A percentile compares a stretch with the other conserved stretches of the same genome.
These are phyloP conservation scores for Brachionus calyciflorus DNA, from an alignment of 1,140 invertebrate species.

Conservation along the genomic window DNA sequence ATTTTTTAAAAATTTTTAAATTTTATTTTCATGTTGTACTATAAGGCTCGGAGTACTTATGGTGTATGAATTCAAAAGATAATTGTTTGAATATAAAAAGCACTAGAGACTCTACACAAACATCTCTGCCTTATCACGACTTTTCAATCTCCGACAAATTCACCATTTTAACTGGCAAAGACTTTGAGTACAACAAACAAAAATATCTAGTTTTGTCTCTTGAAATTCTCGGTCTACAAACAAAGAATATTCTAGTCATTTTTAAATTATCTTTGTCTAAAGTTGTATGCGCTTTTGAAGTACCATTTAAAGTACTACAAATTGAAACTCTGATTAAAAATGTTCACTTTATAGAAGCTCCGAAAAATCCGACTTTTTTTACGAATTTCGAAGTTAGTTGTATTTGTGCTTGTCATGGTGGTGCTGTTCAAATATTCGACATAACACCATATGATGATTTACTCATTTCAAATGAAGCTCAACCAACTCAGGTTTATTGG, in stretches of 20 bases:
- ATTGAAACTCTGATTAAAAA: conserved; percentile 23
- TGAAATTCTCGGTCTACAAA: neutral
- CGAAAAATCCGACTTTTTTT: conserved; percentile 14
- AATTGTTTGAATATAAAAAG: conserved; percentile 17
- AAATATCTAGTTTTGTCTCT: conserved; percentile 1
- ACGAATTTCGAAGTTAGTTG: conserved; percentile 12
- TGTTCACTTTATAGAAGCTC: neutral
- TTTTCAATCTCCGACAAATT: conserved; percentile 28
- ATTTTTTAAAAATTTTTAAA: no score
- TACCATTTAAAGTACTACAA: neutral
- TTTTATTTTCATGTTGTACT: no score
- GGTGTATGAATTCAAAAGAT: conserved; percentile 21
- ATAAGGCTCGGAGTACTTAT: neutral
- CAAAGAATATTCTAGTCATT: neutral
- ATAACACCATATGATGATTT: neutral
- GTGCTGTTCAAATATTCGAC: conserved; percentile 15
- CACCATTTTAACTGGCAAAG: neutral
- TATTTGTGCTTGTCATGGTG: conserved; percentile 1
- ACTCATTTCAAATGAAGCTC: neutral
- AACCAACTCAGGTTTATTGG: neutral
- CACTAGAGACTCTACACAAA: neutral
- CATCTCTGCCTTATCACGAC: conserved; percentile 8
- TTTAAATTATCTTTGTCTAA: conserved; percentile 27
- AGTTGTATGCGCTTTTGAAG: neutral
- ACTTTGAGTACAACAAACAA: conserved; percentile 6